Conservation (phyloP, 2,797 vertebrate species). For the Argya squamiceps region DNA sequence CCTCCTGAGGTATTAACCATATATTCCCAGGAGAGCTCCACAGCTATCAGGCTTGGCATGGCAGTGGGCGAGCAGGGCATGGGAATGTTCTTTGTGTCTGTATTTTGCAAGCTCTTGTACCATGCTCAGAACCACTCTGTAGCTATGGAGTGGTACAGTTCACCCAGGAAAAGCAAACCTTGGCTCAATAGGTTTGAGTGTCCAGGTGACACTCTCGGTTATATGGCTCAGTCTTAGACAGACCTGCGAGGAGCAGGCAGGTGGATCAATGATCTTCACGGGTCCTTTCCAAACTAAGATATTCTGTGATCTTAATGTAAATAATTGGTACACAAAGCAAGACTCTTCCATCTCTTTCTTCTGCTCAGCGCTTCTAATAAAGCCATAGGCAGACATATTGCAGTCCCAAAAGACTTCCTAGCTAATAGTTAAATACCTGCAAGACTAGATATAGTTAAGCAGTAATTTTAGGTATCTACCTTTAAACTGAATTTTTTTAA, state of each 20-base stretch:
- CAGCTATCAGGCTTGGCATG: accelerated
- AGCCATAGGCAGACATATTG: not conserved
- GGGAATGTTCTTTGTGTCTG: not conserved
- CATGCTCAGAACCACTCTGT: not conserved
- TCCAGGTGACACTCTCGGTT: accelerated
- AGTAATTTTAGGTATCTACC: not conserved
- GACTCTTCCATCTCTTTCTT: not conserved
- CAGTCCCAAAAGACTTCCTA: not conserved
- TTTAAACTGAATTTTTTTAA: not conserved
- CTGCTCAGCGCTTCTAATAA: not conserved
- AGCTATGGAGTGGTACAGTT: not conserved
- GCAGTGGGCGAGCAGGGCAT: not conserved
- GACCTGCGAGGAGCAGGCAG: accelerated
- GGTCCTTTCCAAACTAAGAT: not conserved
- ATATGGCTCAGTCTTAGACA: not conserved
- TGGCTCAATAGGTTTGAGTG: not conserved
- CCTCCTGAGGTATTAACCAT: not conserved
- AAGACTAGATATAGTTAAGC: not conserved
- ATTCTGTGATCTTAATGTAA: not conserved
- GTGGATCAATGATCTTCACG: not conserved
- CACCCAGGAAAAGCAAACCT: not conserved
- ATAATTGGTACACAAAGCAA: not conserved
- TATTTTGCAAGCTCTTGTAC: not conserved
- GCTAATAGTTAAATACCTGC: not conserved
- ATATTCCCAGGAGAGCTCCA: not conserved